phyloP scores from a whole-genome alignment of 2,797 vertebrate genomes.

The Thunnus albacares region DNA sequence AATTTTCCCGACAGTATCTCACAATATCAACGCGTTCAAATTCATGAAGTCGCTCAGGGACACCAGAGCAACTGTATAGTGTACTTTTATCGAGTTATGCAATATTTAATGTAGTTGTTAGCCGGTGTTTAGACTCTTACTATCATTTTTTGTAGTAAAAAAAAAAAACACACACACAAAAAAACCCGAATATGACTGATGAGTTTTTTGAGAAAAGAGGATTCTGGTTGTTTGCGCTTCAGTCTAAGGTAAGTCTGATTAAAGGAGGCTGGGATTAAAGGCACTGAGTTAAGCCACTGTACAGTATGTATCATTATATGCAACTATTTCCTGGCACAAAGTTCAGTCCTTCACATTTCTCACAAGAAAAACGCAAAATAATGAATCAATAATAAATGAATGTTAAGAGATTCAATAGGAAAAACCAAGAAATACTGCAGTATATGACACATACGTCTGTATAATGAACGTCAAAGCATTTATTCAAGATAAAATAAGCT shows the following conservation, averaged over 20 bases:
- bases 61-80: not conserved
- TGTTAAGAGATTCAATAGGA: not conserved
- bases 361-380: not conserved
- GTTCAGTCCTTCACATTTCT: not conserved
- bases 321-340: not conserved
- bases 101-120: not conserved
- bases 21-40: not conserved
- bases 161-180: too few relatives aligned
- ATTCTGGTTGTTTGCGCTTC: slow-evolving; percentile 9
- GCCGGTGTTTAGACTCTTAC: not conserved
- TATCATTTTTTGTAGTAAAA: not conserved
- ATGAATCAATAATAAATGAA: not conserved
- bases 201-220: slow-evolving; percentile 19
- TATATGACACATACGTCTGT: not conserved
- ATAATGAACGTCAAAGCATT: not conserved
- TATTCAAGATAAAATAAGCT: not conserved
- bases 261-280: not conserved
- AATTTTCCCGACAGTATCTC: not conserved
- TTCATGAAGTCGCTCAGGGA: not conserved
- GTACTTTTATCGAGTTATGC: not conserved
- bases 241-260: not conserved
- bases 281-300: not conserved
- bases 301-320: not conserved
- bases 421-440: not conserved
- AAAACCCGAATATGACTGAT: not conserved